Evolutionary conservation across 2,113 vertebrate genomes (phyloP).

Genomic region (Halcyon senegalensis): DNA sequence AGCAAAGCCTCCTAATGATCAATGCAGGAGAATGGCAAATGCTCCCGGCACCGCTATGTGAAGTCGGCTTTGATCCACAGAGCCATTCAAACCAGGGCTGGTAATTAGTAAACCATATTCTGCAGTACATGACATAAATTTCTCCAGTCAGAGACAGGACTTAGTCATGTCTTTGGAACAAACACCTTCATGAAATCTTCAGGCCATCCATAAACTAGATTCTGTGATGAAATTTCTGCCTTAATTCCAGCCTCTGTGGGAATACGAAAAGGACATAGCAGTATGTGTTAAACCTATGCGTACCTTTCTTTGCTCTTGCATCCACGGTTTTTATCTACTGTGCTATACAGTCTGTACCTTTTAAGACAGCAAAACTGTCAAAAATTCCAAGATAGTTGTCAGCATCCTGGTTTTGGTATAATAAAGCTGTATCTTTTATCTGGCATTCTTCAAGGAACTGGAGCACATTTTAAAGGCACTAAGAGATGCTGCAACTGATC

Average conservation of each 20-base stretch:
- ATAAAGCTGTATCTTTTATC: background rate
- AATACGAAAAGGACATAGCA: background rate
- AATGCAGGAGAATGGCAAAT: constrained; percentile 18
- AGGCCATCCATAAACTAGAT: constrained; percentile 22
- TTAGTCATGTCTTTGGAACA: background rate
- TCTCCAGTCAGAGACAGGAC: background rate
- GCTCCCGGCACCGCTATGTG: background rate
- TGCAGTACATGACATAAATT: background rate
- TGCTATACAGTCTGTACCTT: background rate
- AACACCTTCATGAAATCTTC: constrained; percentile 36
- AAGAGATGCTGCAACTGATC: background rate
- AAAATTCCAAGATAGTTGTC: background rate
- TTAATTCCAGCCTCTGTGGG: background rate
- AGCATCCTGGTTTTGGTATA: constrained; percentile 4
- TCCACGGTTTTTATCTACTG: background rate
- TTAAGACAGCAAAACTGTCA: background rate
- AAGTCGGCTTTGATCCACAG: constrained; percentile 49
- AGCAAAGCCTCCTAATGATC: constrained; percentile 11
- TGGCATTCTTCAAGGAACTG: background rate
- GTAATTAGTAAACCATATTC: constrained; percentile 51
- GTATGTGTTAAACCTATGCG: background rate
- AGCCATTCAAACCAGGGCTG: constrained; percentile 10
- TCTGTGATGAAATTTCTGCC: constrained; percentile 39
- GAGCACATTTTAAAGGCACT: background rate
- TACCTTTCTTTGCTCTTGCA: background rate